These are phyloP conservation scores for Drosophila sordidapex DNA, from an alignment of 2,888 invertebrate genomes.

Conservation along the genomic window DNA sequence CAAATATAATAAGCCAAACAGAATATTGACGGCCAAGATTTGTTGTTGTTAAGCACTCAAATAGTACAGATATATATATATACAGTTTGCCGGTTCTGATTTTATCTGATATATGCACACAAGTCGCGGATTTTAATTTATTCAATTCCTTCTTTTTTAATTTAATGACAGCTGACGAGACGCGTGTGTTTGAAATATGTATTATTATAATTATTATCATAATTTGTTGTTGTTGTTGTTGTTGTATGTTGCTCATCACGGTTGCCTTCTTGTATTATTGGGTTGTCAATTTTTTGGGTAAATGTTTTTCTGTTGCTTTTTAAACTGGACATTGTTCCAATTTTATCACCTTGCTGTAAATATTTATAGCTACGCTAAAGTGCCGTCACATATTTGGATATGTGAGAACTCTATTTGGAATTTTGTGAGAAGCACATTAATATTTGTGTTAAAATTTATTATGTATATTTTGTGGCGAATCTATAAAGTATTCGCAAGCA, in stretches of 20 bases:
- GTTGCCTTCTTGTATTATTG: conserved; percentile 13
- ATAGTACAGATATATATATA: not conserved
- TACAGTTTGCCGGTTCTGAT: conserved; percentile 46
- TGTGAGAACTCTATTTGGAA: conserved; percentile 33
- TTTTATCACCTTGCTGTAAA: conserved; percentile 37
- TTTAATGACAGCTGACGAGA: conserved; percentile 45
- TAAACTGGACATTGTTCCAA: conserved; percentile 30
- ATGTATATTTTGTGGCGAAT: conserved; percentile 30
- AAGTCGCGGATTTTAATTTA: conserved; percentile 68
- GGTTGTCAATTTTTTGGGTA: conserved; percentile 15
- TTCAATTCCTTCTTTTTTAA: conserved; percentile 62
- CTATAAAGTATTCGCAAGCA: conserved; percentile 8
- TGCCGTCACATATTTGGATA: conserved; percentile 15
- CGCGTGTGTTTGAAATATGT: conserved; percentile 60
- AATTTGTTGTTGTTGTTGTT: conserved; percentile 19
- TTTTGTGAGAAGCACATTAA: not conserved
- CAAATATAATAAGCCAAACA: not conserved
- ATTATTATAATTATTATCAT: conserved; percentile 43
- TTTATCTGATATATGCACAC: conserved; percentile 68
- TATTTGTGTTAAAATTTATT: conserved; percentile 17
- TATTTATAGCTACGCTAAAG: conserved; percentile 10
- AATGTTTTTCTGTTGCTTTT: conserved; percentile 38
- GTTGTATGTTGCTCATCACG: not conserved
- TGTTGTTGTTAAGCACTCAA: not conserved
- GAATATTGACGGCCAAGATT: not conserved